A percentile compares a stretch with the other conserved stretches of the same genome.
These are phyloP conservation scores for Apodemus sylvaticus DNA, from an alignment of 2,113 vertebrate genomes.

Conservation along the genomic window DNA sequence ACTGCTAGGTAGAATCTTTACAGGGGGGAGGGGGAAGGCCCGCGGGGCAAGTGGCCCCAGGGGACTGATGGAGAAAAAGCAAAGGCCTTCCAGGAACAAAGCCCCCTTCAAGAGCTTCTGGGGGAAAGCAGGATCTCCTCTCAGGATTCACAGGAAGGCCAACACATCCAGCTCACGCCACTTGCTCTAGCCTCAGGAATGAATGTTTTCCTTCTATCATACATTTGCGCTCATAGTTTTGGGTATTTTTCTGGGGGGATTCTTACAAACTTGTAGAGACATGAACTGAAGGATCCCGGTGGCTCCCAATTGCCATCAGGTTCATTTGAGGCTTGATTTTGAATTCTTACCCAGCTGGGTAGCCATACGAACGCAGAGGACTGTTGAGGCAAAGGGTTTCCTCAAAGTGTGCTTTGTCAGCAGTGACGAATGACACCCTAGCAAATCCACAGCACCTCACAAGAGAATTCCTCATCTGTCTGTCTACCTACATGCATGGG, in stretches of 20 bases:
- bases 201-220: background rate
- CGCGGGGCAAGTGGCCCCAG: background rate
- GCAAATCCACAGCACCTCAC: background rate
- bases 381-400: background rate
- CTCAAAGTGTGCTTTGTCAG: background rate
- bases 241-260: background rate
- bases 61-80: background rate
- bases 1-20: background rate
- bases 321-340: background rate
- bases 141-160: background rate
- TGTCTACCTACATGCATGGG: background rate
- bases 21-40: too few relatives aligned
- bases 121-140: background rate
- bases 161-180: background rate
- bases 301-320: background rate
- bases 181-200: background rate
- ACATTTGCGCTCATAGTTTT: background rate
- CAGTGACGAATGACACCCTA: background rate
- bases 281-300: background rate
- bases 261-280: background rate
- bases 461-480: background rate
- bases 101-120: too few relatives aligned
- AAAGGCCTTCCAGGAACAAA: background rate
- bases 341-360: background rate
- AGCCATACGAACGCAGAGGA: background rate